Percentiles rank a stretch among this genome's conserved stretches.
Evolutionary conservation across 2,113 vertebrate species (phyloP).

Genomic region (Dermatemys mawii): DNA sequence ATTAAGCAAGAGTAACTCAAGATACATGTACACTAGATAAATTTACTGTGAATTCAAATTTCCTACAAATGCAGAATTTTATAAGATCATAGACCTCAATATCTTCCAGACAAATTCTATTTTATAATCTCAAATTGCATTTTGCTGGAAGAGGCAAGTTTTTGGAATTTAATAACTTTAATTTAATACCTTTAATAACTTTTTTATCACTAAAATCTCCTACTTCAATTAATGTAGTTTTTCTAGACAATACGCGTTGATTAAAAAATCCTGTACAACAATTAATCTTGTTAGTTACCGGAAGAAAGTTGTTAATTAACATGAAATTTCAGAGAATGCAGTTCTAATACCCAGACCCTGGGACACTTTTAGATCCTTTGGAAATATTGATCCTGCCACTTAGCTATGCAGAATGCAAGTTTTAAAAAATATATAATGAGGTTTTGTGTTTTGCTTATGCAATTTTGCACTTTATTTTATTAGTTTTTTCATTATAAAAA

Average conservation of each 20-base stretch:
- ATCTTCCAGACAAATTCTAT: background rate
- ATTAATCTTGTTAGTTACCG: background rate
- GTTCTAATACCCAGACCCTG: background rate
- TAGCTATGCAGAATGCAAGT: background rate
- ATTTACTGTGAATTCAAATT: background rate
- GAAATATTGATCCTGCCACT: background rate
- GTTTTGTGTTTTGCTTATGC: background rate
- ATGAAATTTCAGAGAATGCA: slow-evolving; percentile 7
- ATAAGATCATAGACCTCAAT: background rate
- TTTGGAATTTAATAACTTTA: background rate
- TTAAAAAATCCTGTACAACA: background rate
- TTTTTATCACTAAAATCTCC: background rate
- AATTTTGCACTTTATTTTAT: background rate
- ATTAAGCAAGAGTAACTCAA: background rate
- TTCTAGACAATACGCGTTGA: background rate
- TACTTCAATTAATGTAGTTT: slow-evolving; percentile 1
- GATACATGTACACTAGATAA: background rate
- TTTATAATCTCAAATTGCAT: background rate
- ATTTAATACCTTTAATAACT: slow-evolving; percentile 20
- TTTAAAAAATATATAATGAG: background rate
- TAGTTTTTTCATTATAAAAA: background rate
- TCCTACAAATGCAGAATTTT: background rate
- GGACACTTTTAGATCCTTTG: background rate
- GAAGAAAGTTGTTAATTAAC: slow-evolving; percentile 1
- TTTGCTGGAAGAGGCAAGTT: background rate